These are phyloP conservation scores for Microtus ochrogaster DNA, from an alignment of 2,113 vertebrate species.

Conservation along the genomic window DNA sequence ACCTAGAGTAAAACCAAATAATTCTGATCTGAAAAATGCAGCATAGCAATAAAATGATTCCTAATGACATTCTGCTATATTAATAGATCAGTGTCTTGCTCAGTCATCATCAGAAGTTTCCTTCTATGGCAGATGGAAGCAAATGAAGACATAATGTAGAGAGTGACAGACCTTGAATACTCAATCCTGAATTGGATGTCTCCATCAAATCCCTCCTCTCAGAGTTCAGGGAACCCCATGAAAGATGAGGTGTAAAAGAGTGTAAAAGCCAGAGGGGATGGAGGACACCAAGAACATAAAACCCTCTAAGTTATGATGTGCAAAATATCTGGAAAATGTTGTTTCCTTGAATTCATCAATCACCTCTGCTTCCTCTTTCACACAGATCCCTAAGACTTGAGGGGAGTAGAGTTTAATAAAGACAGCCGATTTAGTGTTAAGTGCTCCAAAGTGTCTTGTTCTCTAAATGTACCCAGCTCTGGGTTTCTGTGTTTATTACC, in stretches of 20 bases:
- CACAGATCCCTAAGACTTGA: not conserved
- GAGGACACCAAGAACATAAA: not conserved
- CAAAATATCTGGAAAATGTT: not conserved
- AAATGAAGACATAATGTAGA: not conserved
- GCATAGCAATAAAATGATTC: not conserved
- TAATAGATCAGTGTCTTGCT: not conserved
- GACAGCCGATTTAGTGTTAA: not conserved
- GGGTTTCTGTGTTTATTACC: not conserved
- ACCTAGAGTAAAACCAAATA: not conserved
- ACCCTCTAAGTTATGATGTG: not conserved
- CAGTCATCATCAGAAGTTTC: not conserved
- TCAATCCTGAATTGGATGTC: not conserved
- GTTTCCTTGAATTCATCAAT: not conserved
- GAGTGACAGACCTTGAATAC: not conserved
- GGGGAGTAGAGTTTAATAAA: not conserved
- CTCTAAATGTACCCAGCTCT: not conserved
- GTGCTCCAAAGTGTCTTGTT: not conserved
- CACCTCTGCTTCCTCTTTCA: not conserved
- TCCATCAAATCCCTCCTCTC: not conserved
- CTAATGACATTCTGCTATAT: not conserved
- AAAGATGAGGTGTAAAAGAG: not conserved
- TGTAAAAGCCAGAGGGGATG: not conserved
- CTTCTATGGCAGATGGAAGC: not conserved
- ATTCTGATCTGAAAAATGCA: not conserved
- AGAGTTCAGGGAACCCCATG: not conserved